A percentile compares a stretch with the other conserved stretches of the same genome.
Conservation (phyloP, 2,888 invertebrate species). For the Acanthosoma haemorrhoidale region DNA sequence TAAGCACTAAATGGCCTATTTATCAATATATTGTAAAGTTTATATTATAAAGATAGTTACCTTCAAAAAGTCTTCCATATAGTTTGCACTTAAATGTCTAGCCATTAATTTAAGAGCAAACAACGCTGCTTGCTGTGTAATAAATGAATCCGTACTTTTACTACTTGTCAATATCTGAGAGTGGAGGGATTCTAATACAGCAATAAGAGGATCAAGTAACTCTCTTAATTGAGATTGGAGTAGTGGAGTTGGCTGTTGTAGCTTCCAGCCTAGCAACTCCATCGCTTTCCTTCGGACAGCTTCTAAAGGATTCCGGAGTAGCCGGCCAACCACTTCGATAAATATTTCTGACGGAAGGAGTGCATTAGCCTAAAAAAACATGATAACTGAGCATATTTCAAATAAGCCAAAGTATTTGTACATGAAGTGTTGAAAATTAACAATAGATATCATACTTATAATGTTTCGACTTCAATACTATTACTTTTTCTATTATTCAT, state of each 20-base stretch:
- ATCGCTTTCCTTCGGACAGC: constrained; percentile 74
- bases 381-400: no score
- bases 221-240: constrained; percentile 22
- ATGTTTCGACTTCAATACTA: no score
- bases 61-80: constrained; percentile 64
- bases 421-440: no score
- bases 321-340: constrained; percentile 66
- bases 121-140: constrained; percentile 73
- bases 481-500: no score
- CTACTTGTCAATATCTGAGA: not conserved
- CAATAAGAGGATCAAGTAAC: constrained; percentile 25
- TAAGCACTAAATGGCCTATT: no score
- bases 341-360: constrained; percentile 75
- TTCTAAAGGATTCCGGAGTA: constrained; percentile 64
- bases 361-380: constrained; percentile 43
- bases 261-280: constrained; percentile 76
- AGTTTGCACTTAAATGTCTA: constrained; percentile 60
- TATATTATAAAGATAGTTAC: constrained; percentile 45
- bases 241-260: constrained; percentile 50
- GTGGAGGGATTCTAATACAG: constrained; percentile 1
- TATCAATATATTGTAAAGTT: no score
- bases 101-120: constrained; percentile 78
- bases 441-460: no score
- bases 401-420: no score
- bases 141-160: not conserved